These are phyloP conservation scores for Lipotes vexillifer DNA, from an alignment of 2,113 vertebrate genomes.

Conservation along the genomic window DNA sequence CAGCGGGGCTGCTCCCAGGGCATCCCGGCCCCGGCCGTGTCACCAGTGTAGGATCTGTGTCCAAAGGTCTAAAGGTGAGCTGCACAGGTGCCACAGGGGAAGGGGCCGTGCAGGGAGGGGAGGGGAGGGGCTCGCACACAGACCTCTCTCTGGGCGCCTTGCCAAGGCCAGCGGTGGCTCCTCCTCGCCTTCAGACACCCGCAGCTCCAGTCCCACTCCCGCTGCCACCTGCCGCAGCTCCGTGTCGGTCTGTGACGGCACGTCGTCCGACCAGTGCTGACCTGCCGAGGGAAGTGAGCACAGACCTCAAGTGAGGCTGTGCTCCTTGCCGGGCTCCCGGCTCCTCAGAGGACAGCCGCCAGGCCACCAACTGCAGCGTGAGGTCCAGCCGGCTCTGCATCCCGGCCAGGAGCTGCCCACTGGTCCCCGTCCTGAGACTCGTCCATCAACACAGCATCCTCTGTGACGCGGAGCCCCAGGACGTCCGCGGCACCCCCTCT, in stretches of 20 bases:
- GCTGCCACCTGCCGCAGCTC: conserved; percentile 77
- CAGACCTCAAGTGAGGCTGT: accelerated
- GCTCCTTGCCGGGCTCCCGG: neutral
- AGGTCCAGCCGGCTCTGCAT: too few relatives aligned
- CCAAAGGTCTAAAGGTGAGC: neutral
- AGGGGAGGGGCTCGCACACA: neutral
- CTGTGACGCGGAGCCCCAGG: neutral
- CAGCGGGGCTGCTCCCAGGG: too few relatives aligned
- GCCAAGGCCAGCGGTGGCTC: neutral
- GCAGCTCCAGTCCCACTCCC: conserved; percentile 51
- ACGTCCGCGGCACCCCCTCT: too few relatives aligned
- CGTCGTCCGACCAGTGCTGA: conserved; percentile 84
- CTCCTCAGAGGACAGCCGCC: neutral
- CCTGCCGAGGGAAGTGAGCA: neutral
- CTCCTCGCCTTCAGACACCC: conserved; percentile 66
- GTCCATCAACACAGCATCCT: neutral
- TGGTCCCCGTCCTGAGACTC: neutral
- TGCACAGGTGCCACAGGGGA: neutral
- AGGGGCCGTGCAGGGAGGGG: neutral
- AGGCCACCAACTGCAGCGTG: neutral
- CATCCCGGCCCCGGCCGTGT: too few relatives aligned
- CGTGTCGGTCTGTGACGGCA: conserved; percentile 90
- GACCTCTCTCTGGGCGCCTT: conserved; percentile 61
- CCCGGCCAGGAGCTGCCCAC: neutral
- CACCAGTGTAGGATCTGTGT: neutral